Evolutionary conservation across 1,140 invertebrate genomes (phyloP), one percentile per base, ranked within the genome.

Genomic region (Drosophila prosaltans): DNA sequence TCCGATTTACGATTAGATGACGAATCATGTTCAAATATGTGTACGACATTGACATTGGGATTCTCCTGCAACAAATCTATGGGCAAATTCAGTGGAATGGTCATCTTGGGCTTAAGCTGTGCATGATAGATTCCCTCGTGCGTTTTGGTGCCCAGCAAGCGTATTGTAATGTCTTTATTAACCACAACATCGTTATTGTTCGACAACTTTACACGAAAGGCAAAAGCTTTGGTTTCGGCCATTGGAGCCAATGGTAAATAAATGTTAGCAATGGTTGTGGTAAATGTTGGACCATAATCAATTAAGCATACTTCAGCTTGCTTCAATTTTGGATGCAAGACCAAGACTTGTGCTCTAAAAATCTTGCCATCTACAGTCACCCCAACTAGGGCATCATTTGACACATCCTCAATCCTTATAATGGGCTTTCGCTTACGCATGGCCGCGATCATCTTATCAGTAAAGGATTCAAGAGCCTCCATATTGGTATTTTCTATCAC

Each of bases 41-140:
- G 63, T 2, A 81, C 21, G 6, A 86, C 8, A 2, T 24, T 58
- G 6, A 86, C 66, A 11, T 70, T 67, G 0, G 79, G 64, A 48
- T 77, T 66, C 0, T 24, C 39, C 2, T 48, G 30, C 62, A 86
- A 57, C 43, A 80, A 16, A 21, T 83, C 6, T 5, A 78, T 1
- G 0, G 83, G 84, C 11, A 88, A 57, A 11, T 30, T 51, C 0
- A 89, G 16, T 1, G 66, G 73, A n/a, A 83, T 65, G 24, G 51
- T 57, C 45, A 58, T 54, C 4, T 67, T 84, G n/a, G 67, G 43
- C 60, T 80, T 80, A 7, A 89, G 6, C 10, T 80, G 62, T 1
- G 65, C 83, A 5, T 69, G 59, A 4, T 83, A 68, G 8, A 69
- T 16, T 1, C 80, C 84, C 0, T 80, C 64, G n/a, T 41, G 5